Evolutionary conservation across 2,113 vertebrate species (phyloP).

Genomic region (Asarcornis scutulata): DNA sequence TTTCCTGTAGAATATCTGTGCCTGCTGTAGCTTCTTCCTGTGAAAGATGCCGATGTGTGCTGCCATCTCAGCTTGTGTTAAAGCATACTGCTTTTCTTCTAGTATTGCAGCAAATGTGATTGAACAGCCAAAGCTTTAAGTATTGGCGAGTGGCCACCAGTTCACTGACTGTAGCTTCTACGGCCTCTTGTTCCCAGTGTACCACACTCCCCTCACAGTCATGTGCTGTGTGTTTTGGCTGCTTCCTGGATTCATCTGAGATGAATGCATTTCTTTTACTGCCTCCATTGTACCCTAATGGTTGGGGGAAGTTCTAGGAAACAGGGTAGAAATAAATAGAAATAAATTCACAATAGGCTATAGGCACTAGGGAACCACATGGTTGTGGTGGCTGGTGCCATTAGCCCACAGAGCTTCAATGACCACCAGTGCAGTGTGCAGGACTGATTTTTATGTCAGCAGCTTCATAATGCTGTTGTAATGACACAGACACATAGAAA

Average conservation of each 20-base stretch:
- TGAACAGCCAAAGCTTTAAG: background rate
- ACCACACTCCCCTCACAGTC: rapidly evolving
- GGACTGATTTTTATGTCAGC: background rate
- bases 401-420: rapidly evolving
- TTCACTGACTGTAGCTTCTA: background rate
- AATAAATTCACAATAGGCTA: rapidly evolving
- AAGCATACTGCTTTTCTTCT: background rate
- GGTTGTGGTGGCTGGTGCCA: background rate
- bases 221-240: rapidly evolving
- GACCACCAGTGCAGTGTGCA: rapidly evolving
- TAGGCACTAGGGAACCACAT: background rate
- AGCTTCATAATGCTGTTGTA: background rate
- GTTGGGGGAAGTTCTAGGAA: background rate
- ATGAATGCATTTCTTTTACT: background rate
- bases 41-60: background rate
- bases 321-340: background rate
- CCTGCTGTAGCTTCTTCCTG: background rate
- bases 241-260: background rate
- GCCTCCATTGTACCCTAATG: background rate
- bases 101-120: background rate
- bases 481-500: background rate
- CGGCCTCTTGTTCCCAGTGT: background rate
- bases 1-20: background rate
- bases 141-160: background rate
- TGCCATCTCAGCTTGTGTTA: background rate